Evolutionary conservation across 2,888 invertebrate genomes (phyloP).

Genomic region (Campopleginae sp.): DNA sequence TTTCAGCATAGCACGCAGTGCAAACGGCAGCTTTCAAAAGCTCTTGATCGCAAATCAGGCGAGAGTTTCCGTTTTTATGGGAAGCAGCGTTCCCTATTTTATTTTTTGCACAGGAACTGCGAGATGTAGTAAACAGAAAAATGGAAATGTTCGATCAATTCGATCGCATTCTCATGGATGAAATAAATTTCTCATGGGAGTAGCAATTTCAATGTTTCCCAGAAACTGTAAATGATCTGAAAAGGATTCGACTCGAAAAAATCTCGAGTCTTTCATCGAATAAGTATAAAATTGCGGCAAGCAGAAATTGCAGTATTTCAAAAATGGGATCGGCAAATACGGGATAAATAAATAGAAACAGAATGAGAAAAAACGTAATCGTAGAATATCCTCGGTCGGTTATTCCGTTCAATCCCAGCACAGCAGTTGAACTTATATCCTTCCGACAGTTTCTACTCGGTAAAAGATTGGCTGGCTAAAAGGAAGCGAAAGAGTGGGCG

Average conservation of each 20-base stretch:
- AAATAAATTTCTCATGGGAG: too few species aligned
- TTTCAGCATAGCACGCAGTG: background rate
- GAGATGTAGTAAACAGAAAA: too few species aligned
- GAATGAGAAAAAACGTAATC: background rate
- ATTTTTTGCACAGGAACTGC: background rate
- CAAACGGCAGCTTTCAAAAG: background rate
- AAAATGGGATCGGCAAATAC: background rate
- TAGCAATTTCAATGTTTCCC: too few species aligned
- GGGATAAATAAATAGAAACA: background rate
- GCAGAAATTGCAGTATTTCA: background rate
- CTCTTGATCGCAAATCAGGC: background rate
- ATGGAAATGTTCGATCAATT: too few species aligned
- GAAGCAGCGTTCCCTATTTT: background rate
- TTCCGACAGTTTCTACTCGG: background rate
- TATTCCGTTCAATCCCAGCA: background rate
- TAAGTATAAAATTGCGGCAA: too few species aligned
- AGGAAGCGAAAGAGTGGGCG: background rate
- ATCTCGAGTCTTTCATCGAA: too few species aligned
- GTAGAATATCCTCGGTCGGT: background rate
- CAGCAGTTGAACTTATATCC: background rate
- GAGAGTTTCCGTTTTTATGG: background rate
- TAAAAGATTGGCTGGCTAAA: background rate
- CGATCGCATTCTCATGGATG: too few species aligned
- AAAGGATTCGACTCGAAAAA: background rate
- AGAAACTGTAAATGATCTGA: background rate